Base-by-base conservation (phyloP, 30 jellyfish, hydroid and myxozoan species). In the Hydra vulgaris region DNA sequence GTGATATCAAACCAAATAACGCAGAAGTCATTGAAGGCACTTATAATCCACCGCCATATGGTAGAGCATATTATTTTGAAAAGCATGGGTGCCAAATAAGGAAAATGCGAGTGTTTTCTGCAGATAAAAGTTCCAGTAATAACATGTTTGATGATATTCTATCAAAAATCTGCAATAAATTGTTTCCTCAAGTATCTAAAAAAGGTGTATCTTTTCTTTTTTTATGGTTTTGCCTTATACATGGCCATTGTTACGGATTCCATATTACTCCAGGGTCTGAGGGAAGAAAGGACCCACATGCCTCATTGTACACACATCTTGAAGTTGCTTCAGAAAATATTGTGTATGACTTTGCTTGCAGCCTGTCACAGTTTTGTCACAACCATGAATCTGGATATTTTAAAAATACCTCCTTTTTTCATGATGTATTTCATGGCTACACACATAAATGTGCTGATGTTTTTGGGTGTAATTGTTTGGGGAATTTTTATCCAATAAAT, bases 241-340 rank as follows among this genome's bases (percentile, higher is more conserved):
- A 70, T 70, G 76, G 76, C 26, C 76, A 70, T 70, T 70, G 4
- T 17, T 70, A 21, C 0, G 76, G 76, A 15, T 70, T 70, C 18
- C 76, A 70, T 0, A 24, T 70, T 21, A 70, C 17, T 7, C 76
- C 0, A 22, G 4, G 4, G 16, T 21, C 27, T 7, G 76, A 70
- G 17, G 76, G 76, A 70, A 22, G 76, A 21, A 70, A 70, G 17
- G 4, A 70, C 27, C 1, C 27, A 24, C 26, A 70, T 70, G 76
- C 76, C 17, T 70, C 4, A 0, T 24, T 70, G 76, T 7, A 70
- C 17, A 70, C 76, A 8, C 76, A 70, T 70, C 16, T 15, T 70
- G 76, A 70, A 70, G 18, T 70, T 8, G 4, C 76, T 70, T 18
- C 76, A 70, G 12, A 22, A 21, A 24, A 21, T 70, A 22, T 70